Base-by-base conservation (phyloP, 2,797 vertebrate species). In the Brachyrhaphis roseni region DNA sequence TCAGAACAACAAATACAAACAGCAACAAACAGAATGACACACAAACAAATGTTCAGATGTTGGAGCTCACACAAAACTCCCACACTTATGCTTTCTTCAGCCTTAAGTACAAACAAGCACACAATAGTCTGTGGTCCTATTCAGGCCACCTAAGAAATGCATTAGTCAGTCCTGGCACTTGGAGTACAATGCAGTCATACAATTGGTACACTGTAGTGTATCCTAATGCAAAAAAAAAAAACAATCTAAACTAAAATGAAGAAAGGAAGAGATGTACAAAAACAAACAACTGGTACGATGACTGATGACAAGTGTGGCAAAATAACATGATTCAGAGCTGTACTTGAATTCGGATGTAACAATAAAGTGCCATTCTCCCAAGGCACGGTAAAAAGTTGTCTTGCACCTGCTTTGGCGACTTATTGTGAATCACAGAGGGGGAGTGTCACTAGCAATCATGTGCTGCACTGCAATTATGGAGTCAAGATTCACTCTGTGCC, bases 121-220 rank as follows among this genome's bases (percentile, higher is more conserved):
- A 85, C 86, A 91, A 93, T 93, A 91, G 87, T 76, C 78, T 73
- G 53, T 87, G 85, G 82, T 81, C 71, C 86, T 90, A 28, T 92
- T 87, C 73, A 84, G 90, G 86, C 87, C 80, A 72, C 86, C 88
- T 93, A 79, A 88, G 81, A 85, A 89, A 88, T 86, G 87, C 93
- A 94, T 95, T 93, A 93, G 88, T 87, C 79, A 84, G 82, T 89
- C 80, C 88, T 78, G 80, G 85, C 79, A 87, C 79, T 86, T 72
- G 74, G 80, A 81, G 75, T 51, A 86, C 82, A 85, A 75, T 57
- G 28, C 57, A 90, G 80, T 89, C 74, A 86, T 78, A 83, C 84
- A n/a, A 43, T 75, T 76, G 75, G 47, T 76, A 74, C 23, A 68
- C 6, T 20, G 34, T 74, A 49, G 76, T 59, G 71, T 68, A 62